phyloP scores from a whole-genome alignment of 2,113 vertebrate genomes.

The Psittacara wagleri region DNA sequence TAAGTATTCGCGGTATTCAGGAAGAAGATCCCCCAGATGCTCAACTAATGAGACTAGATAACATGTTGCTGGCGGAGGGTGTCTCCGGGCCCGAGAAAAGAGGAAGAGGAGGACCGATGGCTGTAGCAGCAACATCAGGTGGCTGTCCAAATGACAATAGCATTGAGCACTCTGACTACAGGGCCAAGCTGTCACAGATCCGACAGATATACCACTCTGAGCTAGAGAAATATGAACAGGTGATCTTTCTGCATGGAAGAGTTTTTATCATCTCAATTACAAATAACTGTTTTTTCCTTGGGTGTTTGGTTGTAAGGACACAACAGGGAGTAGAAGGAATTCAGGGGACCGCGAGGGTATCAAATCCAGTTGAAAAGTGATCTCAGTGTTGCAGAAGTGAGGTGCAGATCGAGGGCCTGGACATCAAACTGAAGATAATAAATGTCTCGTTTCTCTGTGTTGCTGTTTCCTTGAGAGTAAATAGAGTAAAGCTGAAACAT shows the following conservation, averaged over 20 bases:
- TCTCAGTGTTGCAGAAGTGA: neutral
- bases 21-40: slow-evolving; percentile 87
- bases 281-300: slow-evolving; percentile 33
- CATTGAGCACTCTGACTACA: slow-evolving; percentile 91
- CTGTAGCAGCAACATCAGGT: slow-evolving; percentile 84
- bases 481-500: neutral
- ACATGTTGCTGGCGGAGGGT: slow-evolving; percentile 89
- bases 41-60: slow-evolving; percentile 88
- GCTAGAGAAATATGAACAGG: slow-evolving; percentile 93
- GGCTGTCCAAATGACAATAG: slow-evolving; percentile 88
- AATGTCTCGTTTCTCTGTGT: neutral
- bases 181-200: slow-evolving; percentile 90
- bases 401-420: neutral
- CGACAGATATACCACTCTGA: slow-evolving; percentile 91
- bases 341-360: neutral
- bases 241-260: slow-evolving; percentile 76
- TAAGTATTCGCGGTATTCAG: slow-evolving; percentile 85
- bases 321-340: neutral
- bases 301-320: neutral
- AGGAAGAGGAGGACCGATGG: slow-evolving; percentile 81
- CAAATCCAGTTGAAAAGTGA: neutral
- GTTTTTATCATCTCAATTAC: slow-evolving; percentile 63
- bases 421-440: neutral
- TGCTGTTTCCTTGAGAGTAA: neutral
- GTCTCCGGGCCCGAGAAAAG: slow-evolving; percentile 87